These are phyloP conservation scores for Dolichomitus sp. DNA, from an alignment of 2,888 invertebrate genomes.

Conservation along the genomic window DNA sequence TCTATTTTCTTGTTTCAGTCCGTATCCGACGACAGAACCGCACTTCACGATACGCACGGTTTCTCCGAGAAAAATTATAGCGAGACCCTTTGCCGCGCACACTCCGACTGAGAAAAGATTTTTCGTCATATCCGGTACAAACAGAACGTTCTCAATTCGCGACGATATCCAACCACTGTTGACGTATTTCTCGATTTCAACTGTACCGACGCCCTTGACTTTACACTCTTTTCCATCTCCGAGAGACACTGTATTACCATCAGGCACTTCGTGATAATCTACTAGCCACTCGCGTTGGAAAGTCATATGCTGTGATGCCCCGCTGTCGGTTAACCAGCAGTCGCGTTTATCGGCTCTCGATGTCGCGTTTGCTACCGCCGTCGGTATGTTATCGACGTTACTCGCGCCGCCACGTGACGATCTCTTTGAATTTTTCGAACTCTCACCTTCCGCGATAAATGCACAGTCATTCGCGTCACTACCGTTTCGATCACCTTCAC, in stretches of 20 bases:
- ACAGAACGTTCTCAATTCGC: conserved; percentile 13
- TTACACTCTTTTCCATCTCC: conserved; percentile 47
- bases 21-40: conserved; percentile 23
- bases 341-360: conserved; percentile 24
- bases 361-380: neutral
- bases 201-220: conserved; percentile 25
- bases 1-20: conserved; percentile 16
- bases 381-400: neutral
- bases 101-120: conserved; percentile 49
- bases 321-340: conserved; percentile 58
- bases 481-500: conserved; percentile 18
- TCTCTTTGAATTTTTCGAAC: neutral
- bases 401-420: too few relatives aligned
- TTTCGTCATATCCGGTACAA: conserved; percentile 44
- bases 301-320: conserved; percentile 47
- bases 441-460: conserved; percentile 33
- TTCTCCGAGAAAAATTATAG: conserved; percentile 12
- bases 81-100: conserved; percentile 25
- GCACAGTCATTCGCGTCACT: conserved; percentile 35
- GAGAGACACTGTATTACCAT: conserved; percentile 30
- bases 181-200: conserved; percentile 18
- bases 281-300: conserved; percentile 42
- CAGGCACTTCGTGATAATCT: conserved; percentile 30
- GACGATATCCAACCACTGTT: conserved; percentile 1
- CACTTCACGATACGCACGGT: neutral